Evolutionary conservation across 2,797 vertebrate species (phyloP), one percentile per base, ranked within the genome.

Genomic region (Melanogrammus aeglefinus): DNA sequence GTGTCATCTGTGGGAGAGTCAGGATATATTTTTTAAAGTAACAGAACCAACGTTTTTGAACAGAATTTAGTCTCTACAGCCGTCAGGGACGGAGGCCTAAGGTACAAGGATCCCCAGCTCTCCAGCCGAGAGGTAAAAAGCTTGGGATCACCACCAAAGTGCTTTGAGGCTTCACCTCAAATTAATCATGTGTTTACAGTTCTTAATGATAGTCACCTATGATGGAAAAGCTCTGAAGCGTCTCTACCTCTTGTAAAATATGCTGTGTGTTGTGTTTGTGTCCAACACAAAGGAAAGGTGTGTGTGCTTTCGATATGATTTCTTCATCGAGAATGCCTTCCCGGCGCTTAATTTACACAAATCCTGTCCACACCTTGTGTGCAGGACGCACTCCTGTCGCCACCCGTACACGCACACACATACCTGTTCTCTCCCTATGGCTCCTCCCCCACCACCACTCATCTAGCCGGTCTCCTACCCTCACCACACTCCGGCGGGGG

Each of bases 391-490:
- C 57, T 63, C 21, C n/a, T 63, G 57, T 63, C 57, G 7, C 57
- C 57, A 63, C 57, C 57, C 57, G 18, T 16, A 6, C 57, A 63
- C 57, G 57, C 79, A 75, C 75, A 41, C 44, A 80, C 69, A 74
- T 24, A 77, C 27, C 79, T 83, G 79, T 79, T 76, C 77, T 75
- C 78, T 27, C 63, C 63, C n/a, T 27, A 2, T 12, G 47, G 3
- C 69, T 35, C 33, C n/a, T 41, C 73, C 73, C 24, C 24, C 77
- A 84, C 39, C 75, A 21, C 72, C 57, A 74, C 57, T 33, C 16
- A 85, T 88, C 84, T 81, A 86, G 83, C 79, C 75, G 10, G 82
- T 86, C 86, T 92, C 84, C 89, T 69, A 27, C 24, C 24, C 7
- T 27, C 24, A 69, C 88, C 82, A 79, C 80, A 83, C 81, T 83